phyloP scores from a whole-genome alignment of 2,888 invertebrate species.

The Heliconius erato region DNA sequence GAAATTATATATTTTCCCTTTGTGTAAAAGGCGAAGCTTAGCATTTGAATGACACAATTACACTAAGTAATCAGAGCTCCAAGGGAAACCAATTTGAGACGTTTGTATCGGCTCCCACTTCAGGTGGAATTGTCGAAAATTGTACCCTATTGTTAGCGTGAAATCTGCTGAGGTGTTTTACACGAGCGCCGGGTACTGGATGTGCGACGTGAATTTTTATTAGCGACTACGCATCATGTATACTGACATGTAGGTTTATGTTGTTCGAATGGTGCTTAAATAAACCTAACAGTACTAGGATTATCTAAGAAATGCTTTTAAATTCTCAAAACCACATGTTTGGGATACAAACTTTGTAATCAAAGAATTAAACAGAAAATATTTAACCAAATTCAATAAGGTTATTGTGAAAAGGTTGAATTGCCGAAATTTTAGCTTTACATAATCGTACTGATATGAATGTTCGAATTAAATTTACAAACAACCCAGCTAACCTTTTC shows the following conservation, averaged over 20 bases:
- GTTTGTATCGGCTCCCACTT: constrained; percentile 61
- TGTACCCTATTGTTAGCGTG: constrained; percentile 65
- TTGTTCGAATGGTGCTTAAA: background rate
- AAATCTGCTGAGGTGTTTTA: constrained; percentile 57
- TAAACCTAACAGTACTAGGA: background rate
- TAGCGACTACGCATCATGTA: background rate
- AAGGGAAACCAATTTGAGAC: constrained; percentile 66
- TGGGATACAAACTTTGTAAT: background rate
- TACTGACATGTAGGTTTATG: background rate
- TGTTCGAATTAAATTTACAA: constrained; percentile 37
- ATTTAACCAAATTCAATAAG: background rate
- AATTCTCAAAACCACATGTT: background rate
- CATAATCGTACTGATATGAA: constrained; percentile 18
- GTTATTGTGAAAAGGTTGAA: background rate
- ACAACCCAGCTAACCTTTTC: constrained; percentile 35
- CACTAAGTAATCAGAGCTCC: constrained; percentile 52
- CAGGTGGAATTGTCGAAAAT: constrained; percentile 69
- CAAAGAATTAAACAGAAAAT: background rate
- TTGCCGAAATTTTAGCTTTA: constrained; percentile 1
- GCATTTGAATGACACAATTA: constrained; percentile 42
- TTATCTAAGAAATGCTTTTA: background rate
- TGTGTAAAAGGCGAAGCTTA: constrained; percentile 36
- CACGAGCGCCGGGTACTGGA: constrained; percentile 51
- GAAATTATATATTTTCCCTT: constrained; percentile 33
- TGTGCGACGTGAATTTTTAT: constrained; percentile 35